Conservation (phyloP, 2,888 invertebrate species). For the Autographa pulchrina region DNA sequence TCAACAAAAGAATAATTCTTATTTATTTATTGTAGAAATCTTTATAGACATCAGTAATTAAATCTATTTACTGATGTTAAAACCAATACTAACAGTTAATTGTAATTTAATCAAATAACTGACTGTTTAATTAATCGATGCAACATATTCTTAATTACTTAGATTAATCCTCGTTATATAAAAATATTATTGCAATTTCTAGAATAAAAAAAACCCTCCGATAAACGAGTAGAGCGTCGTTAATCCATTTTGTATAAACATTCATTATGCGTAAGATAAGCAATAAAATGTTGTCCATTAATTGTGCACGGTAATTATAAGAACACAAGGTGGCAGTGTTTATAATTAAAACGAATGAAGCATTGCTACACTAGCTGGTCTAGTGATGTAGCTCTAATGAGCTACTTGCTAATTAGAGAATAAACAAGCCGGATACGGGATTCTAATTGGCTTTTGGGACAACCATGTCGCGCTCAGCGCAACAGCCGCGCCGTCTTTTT, state of each 20-base stretch:
- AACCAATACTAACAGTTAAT: no score
- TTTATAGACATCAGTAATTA: no score
- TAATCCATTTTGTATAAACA: conserved; percentile 72
- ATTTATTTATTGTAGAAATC: no score
- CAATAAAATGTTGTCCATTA: conserved; percentile 82
- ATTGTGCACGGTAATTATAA: conserved; percentile 84
- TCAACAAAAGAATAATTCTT: no score
- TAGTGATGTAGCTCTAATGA: conserved; percentile 87
- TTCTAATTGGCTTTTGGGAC: conserved; percentile 88
- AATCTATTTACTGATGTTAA: no score
- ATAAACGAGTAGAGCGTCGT: conserved; percentile 58
- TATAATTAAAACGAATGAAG: conserved; percentile 88
- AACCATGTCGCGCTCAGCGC: conserved; percentile 69
- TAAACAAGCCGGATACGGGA: conserved; percentile 86
- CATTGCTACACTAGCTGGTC: conserved; percentile 76
- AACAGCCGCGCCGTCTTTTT: conserved; percentile 60
- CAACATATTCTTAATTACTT: not conserved
- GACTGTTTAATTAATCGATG: not conserved
- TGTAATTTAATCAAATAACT: not conserved
- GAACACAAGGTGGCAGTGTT: conserved; percentile 81
- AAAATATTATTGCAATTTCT: conserved; percentile 34
- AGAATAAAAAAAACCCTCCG: conserved; percentile 53
- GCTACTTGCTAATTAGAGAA: conserved; percentile 87
- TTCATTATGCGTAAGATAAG: conserved; percentile 75
- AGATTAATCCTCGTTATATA: conserved; percentile 25